A percentile compares a stretch with the other conserved stretches of the same genome.
Evolutionary conservation across 2,797 vertebrate species (phyloP).

Genomic region (Bovichtus diacanthus): DNA sequence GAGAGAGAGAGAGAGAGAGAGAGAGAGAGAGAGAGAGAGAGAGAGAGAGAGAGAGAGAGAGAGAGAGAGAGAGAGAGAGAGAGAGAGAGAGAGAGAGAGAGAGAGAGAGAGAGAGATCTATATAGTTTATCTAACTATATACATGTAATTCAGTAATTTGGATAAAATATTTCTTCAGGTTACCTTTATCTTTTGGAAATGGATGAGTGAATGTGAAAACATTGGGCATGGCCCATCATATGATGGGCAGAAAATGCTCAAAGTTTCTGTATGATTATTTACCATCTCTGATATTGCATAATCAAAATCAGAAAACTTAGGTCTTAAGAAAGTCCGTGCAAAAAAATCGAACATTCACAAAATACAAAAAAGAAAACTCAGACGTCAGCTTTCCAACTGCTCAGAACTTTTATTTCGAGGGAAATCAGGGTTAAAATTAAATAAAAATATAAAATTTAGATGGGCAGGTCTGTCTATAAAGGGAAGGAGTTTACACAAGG

Average conservation of each 20-base stretch:
- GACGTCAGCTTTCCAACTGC: conserved; percentile 75
- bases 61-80: too few species aligned
- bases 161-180: background rate
- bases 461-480: conserved; percentile 69
- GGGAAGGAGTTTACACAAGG: conserved; percentile 44
- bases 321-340: background rate
- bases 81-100: too few species aligned
- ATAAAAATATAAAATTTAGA: conserved; percentile 87
- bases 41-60: too few species aligned
- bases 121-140: too few species aligned
- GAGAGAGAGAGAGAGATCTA: too few species aligned
- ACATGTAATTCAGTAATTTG: background rate
- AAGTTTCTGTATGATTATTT: background rate
- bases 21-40: too few species aligned
- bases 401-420: conserved; percentile 94
- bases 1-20: too few species aligned
- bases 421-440: conserved; percentile 88
- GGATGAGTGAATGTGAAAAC: background rate
- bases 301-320: background rate
- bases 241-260: background rate
- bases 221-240: background rate
- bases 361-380: conserved; percentile 17
- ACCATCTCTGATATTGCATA: background rate
- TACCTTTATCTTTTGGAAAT: background rate
- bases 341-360: background rate